Conservation (phyloP, 2,797 vertebrate genomes). For the Alfaro cultratus region DNA sequence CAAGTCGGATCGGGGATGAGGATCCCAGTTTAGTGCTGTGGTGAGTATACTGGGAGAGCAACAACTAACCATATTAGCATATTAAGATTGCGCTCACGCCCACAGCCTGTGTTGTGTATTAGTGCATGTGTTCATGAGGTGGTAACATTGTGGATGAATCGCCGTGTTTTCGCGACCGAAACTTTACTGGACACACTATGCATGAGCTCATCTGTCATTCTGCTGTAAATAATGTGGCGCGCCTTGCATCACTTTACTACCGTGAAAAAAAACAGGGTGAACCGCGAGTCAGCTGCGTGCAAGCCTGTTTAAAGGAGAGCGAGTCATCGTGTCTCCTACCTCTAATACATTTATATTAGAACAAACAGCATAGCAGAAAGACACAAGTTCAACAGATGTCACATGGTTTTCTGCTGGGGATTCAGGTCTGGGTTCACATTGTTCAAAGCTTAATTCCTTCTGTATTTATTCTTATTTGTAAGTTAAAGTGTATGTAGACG, state of each 20-base stretch:
- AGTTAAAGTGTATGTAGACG: background rate
- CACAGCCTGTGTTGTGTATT: conserved; percentile 18
- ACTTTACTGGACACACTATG: conserved; percentile 48
- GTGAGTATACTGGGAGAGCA: conserved; percentile 54
- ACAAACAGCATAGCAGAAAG: background rate
- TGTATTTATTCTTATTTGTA: background rate
- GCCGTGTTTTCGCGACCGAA: conserved; percentile 30
- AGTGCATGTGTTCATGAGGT: background rate
- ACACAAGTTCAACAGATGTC: background rate
- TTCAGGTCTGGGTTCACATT: background rate
- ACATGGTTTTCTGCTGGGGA: background rate
- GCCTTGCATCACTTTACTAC: conserved; percentile 58
- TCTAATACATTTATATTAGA: conserved; percentile 6
- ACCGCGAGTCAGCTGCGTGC: conserved; percentile 63
- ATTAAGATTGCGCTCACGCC: conserved; percentile 57
- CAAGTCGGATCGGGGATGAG: conserved; percentile 62
- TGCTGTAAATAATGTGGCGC: conserved; percentile 4
- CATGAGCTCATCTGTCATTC: conserved; percentile 45
- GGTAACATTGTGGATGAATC: background rate
- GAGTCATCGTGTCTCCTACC: conserved; percentile 28
- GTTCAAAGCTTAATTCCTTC: background rate
- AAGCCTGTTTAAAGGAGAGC: conserved; percentile 27
- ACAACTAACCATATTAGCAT: conserved; percentile 26
- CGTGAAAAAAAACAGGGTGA: conserved; percentile 39
- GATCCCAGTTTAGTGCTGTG: conserved; percentile 67